phyloP scores from a whole-genome alignment of 2,113 vertebrate species.

The Indicator indicator region DNA sequence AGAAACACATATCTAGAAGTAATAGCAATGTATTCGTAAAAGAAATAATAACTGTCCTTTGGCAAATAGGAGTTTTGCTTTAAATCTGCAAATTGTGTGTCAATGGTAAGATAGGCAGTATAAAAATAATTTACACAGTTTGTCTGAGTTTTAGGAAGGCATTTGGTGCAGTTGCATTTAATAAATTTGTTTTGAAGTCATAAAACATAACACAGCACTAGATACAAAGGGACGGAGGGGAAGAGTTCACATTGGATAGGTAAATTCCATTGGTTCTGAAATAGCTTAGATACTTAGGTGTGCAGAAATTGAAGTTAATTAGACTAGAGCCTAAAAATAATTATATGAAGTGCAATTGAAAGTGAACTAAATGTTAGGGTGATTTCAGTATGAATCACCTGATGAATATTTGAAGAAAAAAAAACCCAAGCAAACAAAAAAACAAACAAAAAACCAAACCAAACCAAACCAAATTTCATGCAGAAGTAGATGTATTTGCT shows the following conservation, averaged over 20 bases:
- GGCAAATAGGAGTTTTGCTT: not conserved
- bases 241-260: not conserved
- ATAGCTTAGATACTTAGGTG: not conserved
- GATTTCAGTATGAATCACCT: not conserved
- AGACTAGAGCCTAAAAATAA: not conserved
- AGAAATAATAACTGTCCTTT: not conserved
- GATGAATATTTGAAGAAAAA: not conserved
- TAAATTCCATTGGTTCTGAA: not conserved
- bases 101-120: not conserved
- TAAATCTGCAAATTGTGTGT: not conserved
- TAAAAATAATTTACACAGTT: not conserved
- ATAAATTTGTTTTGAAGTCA: not conserved
- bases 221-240: not conserved
- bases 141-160: not conserved
- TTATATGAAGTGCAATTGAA: not conserved
- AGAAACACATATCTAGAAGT: not conserved
- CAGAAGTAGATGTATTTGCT: not conserved
- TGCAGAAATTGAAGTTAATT: not conserved
- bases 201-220: not conserved
- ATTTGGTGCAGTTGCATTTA: not conserved
- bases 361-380: not conserved
- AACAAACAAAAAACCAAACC: not conserved
- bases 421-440: not conserved
- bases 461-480: not conserved
- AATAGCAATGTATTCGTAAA: not conserved